Evolutionary conservation across 2,888 invertebrate species (phyloP).

Genomic region (Bugulina stolonifera): DNA sequence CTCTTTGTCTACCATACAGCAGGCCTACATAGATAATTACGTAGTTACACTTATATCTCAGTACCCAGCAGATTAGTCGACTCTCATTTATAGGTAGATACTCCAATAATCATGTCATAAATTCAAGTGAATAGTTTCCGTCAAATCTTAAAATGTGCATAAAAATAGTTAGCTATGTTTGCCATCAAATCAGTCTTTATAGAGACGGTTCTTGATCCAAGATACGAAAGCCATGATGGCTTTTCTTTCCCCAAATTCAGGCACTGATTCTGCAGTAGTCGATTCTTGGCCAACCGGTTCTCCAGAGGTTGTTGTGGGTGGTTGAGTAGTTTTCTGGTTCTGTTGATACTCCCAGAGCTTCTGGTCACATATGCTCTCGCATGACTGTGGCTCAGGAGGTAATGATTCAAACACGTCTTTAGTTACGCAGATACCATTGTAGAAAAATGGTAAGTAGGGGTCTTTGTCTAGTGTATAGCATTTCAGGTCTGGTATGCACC

Average conservation of each 20-base stretch:
- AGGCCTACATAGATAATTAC: too few species aligned
- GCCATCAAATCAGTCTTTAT: background rate
- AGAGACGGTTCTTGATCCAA: background rate
- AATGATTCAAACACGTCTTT: background rate
- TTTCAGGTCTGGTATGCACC: background rate
- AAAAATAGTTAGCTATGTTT: background rate
- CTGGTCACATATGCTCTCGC: background rate
- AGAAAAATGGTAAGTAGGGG: background rate
- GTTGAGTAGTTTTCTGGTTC: background rate
- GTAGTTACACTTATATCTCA: too few species aligned
- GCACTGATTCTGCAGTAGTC: background rate
- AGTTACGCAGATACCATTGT: slow-evolving; percentile 13
- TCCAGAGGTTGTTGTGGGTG: background rate
- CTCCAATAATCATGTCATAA: background rate
- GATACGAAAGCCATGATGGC: background rate
- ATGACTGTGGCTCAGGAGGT: slow-evolving; percentile 4
- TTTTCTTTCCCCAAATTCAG: background rate
- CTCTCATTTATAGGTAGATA: background rate
- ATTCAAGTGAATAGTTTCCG: background rate
- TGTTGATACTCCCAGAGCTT: background rate
- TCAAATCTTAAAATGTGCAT: background rate
- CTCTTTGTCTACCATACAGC: too few species aligned
- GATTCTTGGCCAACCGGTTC: background rate
- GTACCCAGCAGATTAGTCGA: too few species aligned
- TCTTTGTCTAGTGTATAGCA: slow-evolving; percentile 16